Base-by-base conservation (phyloP, 2,113 vertebrate genomes). In the Oreocharis arfaki region DNA sequence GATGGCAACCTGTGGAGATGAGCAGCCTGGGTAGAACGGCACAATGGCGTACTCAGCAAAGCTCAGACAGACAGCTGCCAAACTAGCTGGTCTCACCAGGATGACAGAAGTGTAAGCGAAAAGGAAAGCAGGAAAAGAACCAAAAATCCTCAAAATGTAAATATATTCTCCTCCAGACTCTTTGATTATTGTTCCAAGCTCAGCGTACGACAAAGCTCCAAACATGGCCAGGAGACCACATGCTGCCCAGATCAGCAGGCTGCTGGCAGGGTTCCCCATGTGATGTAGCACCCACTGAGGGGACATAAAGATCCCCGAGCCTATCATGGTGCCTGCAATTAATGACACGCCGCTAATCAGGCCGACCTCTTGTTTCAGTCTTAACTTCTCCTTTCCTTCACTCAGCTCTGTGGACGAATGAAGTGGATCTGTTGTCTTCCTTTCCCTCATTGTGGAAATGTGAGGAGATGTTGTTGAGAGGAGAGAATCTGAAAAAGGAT, bases 131-230 rank as follows among this genome's bases (percentile, higher is more conserved):
- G 98, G 98, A 53, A 97, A 96, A 23, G 98, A 90, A 73, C 99
- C 98, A 50, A 98, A 98, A 79, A 97, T 98, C 83, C 97, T 92
- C 77, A 98, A 93, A 78, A 99, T 98, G 90, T 99, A 99, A 84
- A 98, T 97, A 59, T 99, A 99, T 3, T 99, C 98, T 28, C 98
- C 98, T 11, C 98, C 98, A 4, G 99, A 99, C 65, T 99, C 97
- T 61, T 96, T 95, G 68, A 99, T 97, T 77, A 98, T 55, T 7
- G 98, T 98, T 26, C 98, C 98, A 30, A 99, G 92, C 90, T 99
- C 98, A 13, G 98, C 97, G 1, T 98, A 99, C 3, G 96, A 98
- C 78, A 99, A 95, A 2, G 98, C 97, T n/a, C 98, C 98, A 42
- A 98, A 92, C 91, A 92, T 95, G 49, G 97, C 95, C 71, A 99